Conservation (phyloP, 2,113 vertebrate genomes). For the Toxotes chatareus region DNA sequence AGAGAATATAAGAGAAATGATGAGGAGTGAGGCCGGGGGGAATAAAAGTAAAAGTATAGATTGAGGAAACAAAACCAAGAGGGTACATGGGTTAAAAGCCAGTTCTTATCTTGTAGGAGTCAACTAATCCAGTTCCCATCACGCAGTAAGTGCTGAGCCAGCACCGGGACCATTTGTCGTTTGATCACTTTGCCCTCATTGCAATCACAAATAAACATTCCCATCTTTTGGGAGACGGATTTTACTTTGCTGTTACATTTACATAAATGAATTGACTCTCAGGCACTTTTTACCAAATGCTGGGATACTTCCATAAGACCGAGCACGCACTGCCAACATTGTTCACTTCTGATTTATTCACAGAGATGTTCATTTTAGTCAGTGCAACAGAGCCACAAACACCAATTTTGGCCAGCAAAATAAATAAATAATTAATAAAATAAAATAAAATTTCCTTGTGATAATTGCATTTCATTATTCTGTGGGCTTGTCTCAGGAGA, state of each 20-base stretch:
- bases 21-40: background rate
- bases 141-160: conserved; percentile 14
- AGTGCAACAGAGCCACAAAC: background rate
- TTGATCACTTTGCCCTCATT: conserved; percentile 32
- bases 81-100: background rate
- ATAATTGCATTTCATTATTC: conserved; percentile 45
- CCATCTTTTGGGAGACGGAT: background rate
- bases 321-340: background rate
- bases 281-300: conserved; percentile 29
- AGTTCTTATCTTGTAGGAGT: background rate
- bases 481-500: conserved; percentile 11
- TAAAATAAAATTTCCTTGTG: conserved; percentile 41
- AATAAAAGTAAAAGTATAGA: background rate
- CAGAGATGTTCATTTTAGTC: conserved; percentile 17
- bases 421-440: background rate
- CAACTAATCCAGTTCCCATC: conserved; percentile 23
- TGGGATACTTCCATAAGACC: background rate
- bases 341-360: conserved; percentile 42
- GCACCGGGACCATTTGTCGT: background rate
- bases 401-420: conserved; percentile 1
- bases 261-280: conserved; percentile 38
- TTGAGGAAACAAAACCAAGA: background rate
- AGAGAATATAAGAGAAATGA: background rate
- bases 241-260: conserved; percentile 37
- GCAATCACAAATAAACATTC: conserved; percentile 18